Evolutionary conservation across 2,888 invertebrate genomes (phyloP).

Genomic region (Patella pellucida): DNA sequence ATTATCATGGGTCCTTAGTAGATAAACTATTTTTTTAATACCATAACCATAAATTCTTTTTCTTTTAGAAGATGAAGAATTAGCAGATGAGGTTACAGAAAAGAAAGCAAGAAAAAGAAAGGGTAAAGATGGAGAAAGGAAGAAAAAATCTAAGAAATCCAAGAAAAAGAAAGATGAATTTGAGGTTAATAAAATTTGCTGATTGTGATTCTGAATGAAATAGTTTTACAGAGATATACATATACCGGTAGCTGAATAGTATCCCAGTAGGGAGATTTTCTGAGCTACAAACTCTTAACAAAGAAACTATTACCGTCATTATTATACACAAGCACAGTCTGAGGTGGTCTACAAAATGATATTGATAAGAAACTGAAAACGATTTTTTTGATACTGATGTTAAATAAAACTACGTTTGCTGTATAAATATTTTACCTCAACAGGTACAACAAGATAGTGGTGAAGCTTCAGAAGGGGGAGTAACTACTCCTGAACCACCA

Average conservation of each 20-base stretch:
- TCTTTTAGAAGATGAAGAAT: constrained; percentile 32
- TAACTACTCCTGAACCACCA: background rate
- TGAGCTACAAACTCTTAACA: background rate
- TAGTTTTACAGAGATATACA: background rate
- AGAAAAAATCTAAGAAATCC: constrained; percentile 80
- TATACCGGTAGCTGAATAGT: background rate
- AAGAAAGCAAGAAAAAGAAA: constrained; percentile 88
- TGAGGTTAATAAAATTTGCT: constrained; percentile 22
- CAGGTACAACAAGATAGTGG: constrained; percentile 2
- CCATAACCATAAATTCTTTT: background rate
- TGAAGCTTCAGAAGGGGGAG: background rate
- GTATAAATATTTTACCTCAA: background rate
- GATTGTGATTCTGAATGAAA: constrained; percentile 33
- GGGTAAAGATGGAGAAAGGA: constrained; percentile 84
- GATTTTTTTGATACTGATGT: too few species aligned
- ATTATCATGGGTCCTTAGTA: too few species aligned
- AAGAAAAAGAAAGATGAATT: constrained; percentile 44
- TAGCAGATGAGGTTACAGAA: constrained; percentile 73
- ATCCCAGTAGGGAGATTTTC: background rate
- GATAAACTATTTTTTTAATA: too few species aligned
- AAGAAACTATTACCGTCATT: background rate
- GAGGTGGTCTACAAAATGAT: too few species aligned
- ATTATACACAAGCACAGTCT: background rate
- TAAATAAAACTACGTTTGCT: too few species aligned
- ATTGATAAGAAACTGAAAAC: too few species aligned